phyloP scores from a whole-genome alignment of 2,797 vertebrate species.

The Hafferia zeledoni region DNA sequence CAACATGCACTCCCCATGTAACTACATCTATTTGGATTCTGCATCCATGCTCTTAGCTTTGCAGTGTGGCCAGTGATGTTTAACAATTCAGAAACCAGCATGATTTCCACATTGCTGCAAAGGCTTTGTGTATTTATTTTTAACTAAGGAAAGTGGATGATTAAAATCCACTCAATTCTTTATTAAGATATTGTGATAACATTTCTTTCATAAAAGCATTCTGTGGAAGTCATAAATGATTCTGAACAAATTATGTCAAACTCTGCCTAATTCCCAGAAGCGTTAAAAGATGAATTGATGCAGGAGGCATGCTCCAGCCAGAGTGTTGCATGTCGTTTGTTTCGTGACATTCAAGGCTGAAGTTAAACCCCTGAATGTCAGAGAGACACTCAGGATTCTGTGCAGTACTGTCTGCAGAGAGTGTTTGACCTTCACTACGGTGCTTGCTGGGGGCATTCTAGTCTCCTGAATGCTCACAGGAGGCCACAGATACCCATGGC shows the following conservation, averaged over 20 bases:
- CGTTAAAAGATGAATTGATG: constrained; percentile 14
- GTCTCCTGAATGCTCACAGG: constrained; percentile 36
- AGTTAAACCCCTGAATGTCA: constrained; percentile 48
- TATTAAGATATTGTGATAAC: constrained; percentile 35
- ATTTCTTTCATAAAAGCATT: constrained; percentile 39
- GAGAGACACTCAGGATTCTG: constrained; percentile 40
- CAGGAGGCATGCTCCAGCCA: constrained; percentile 3
- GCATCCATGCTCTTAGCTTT: constrained; percentile 21
- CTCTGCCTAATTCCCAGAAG: constrained; percentile 32
- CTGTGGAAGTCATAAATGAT: neutral
- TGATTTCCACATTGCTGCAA: constrained; percentile 4
- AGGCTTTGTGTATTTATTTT: constrained; percentile 17
- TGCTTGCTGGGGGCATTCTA: constrained; percentile 53
- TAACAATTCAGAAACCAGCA: neutral
- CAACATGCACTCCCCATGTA: neutral
- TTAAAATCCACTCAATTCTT: constrained; percentile 52
- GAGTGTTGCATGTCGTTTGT: neutral
- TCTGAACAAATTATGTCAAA: constrained; percentile 23
- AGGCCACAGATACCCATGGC: neutral
- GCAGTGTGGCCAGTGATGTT: neutral
- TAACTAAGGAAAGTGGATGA: neutral
- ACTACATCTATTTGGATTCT: constrained; percentile 21
- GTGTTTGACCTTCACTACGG: constrained; percentile 35
- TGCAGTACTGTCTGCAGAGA: constrained; percentile 22
- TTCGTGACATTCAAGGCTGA: constrained; percentile 27